These are phyloP conservation scores for Aromia moschata DNA, from an alignment of 2,888 invertebrate species.

Conservation along the genomic window DNA sequence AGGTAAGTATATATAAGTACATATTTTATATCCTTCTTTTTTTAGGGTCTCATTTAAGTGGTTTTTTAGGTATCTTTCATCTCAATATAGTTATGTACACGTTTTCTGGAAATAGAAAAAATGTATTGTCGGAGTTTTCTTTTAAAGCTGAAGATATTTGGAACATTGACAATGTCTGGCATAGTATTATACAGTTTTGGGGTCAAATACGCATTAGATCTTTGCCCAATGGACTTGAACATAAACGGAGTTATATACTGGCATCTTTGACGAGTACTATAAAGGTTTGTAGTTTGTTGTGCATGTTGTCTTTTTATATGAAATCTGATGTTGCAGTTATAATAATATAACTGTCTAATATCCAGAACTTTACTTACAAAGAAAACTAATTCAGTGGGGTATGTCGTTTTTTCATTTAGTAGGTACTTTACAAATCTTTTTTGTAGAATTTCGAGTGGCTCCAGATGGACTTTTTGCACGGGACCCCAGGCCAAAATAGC, in stretches of 20 bases:
- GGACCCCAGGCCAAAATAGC: neutral
- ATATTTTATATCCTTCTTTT: too few relatives aligned
- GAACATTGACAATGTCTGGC: too few relatives aligned
- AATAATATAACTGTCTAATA: neutral
- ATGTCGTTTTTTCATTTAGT: neutral
- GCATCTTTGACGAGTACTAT: neutral
- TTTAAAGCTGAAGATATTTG: too few relatives aligned
- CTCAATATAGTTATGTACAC: too few relatives aligned
- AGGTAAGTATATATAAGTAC: too few relatives aligned
- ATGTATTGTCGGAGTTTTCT: too few relatives aligned
- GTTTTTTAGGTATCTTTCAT: too few relatives aligned
- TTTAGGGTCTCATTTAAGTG: too few relatives aligned
- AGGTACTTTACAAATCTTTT: neutral
- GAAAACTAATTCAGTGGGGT: neutral
- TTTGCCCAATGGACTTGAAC: neutral
- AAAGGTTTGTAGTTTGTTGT: neutral
- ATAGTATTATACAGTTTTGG: neutral
- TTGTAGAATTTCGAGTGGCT: too few relatives aligned
- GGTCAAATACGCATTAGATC: neutral
- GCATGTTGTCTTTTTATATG: neutral
- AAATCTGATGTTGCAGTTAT: neutral
- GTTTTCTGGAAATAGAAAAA: too few relatives aligned
- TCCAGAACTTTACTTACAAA: too few relatives aligned
- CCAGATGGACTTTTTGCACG: neutral
- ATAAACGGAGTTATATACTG: too few relatives aligned